These are phyloP conservation scores for Sander vitreus DNA, from an alignment of 2,113 vertebrate species.

Conservation along the genomic window DNA sequence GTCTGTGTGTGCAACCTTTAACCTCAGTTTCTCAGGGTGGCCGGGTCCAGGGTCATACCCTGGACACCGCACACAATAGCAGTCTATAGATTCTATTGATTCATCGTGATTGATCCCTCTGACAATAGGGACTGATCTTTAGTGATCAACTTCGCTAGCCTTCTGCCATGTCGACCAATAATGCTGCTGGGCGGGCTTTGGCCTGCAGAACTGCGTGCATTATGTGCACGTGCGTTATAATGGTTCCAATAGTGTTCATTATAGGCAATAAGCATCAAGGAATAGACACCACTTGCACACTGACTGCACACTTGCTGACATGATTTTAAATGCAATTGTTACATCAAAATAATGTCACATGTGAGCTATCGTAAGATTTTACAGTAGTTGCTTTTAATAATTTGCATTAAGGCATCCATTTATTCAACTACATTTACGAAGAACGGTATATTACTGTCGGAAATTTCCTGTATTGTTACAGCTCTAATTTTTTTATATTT, in stretches of 20 bases:
- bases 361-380: no score
- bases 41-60: slow-evolving; percentile 54
- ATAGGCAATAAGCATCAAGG: not conserved
- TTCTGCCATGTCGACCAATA: slow-evolving; percentile 36
- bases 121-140: slow-evolving; percentile 56
- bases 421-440: no score
- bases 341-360: no score
- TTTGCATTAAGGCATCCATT: no score
- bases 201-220: not conserved
- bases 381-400: no score
- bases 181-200: not conserved
- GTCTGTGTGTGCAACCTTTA: slow-evolving; percentile 45
- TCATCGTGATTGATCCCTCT: slow-evolving; percentile 46
- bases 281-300: not conserved
- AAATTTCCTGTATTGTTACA: no score
- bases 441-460: no score
- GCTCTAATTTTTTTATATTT: no score
- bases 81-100: slow-evolving; percentile 54
- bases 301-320: not conserved
- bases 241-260: not conserved
- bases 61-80: slow-evolving; percentile 61
- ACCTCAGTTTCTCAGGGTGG: slow-evolving; percentile 54
- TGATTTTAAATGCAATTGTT: not conserved
- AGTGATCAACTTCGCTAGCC: slow-evolving; percentile 50
- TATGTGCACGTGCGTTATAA: no score